These are phyloP conservation scores for Megalops cyprinoides DNA, from an alignment of 2,797 vertebrate species.

Conservation along the genomic window DNA sequence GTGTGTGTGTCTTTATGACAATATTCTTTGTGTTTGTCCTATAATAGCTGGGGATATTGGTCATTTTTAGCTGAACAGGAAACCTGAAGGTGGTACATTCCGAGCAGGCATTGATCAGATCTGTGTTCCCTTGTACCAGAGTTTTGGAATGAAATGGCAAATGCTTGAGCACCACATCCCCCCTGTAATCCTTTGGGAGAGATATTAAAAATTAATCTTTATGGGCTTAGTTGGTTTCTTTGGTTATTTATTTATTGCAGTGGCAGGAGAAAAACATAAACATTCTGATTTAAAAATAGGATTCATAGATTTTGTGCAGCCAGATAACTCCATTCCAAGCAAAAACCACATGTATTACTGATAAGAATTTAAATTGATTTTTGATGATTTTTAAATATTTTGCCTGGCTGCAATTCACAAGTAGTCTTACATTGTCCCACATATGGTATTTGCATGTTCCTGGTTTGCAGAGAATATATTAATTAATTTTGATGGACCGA, in stretches of 20 bases:
- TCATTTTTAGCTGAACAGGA: neutral
- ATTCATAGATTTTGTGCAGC: neutral
- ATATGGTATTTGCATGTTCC: too few species aligned
- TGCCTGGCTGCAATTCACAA: too few species aligned
- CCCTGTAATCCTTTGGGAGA: slow-evolving; percentile 44
- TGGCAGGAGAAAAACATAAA: slow-evolving; percentile 19
- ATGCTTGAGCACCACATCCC: slow-evolving; percentile 24
- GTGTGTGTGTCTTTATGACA: neutral
- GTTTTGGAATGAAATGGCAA: slow-evolving; percentile 23
- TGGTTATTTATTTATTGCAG: slow-evolving; percentile 25
- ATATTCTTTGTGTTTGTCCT: neutral
- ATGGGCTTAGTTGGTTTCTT: slow-evolving; percentile 20
- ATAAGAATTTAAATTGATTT: too few species aligned
- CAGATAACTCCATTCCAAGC: too few species aligned
- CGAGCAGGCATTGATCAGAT: neutral
- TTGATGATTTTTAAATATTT: too few species aligned
- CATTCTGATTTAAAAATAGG: neutral
- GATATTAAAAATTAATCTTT: slow-evolving; percentile 46
- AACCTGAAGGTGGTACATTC: too few species aligned
- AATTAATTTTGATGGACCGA: too few species aligned
- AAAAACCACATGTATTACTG: too few species aligned
- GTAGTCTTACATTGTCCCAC: too few species aligned
- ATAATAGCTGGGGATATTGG: neutral
- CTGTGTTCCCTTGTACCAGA: neutral
- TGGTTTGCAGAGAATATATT: too few species aligned